Evolutionary conservation across 2,888 invertebrate species (phyloP).

Genomic region (Melinopterus prodromus): DNA sequence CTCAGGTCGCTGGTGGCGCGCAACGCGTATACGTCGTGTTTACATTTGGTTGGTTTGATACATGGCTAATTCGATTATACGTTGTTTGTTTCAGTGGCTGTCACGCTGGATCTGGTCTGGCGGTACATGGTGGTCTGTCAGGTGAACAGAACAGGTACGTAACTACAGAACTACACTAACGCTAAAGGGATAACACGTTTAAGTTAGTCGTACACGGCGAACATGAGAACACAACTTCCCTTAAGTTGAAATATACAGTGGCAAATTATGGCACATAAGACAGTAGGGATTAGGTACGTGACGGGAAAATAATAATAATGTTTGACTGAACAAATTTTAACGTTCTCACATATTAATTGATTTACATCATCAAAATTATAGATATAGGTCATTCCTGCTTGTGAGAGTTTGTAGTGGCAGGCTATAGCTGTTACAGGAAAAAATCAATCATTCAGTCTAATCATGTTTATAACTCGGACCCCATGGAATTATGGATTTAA

Average conservation of each 20-base stretch:
- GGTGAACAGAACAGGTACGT: slow-evolving; percentile 33
- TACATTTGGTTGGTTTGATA: neutral
- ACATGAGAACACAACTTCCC: neutral
- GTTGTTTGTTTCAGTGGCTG: slow-evolving; percentile 34
- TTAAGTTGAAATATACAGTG: neutral
- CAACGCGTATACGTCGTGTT: neutral
- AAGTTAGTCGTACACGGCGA: neutral
- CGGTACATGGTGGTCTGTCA: slow-evolving; percentile 32
- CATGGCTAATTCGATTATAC: slow-evolving; percentile 22
- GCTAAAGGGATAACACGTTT: neutral
- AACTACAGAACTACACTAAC: neutral
- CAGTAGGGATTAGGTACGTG: no score
- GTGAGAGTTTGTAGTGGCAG: no score
- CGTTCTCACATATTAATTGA: no score
- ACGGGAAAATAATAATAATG: no score
- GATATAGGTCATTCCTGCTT: no score
- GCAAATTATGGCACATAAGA: no score
- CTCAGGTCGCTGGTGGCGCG: neutral
- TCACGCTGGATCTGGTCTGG: slow-evolving; percentile 31
- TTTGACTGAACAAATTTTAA: no score
- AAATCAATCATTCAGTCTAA: no score
- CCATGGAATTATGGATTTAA: no score
- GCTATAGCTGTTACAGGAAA: no score
- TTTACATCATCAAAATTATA: no score
- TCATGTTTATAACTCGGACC: no score